Evolutionary conservation across 2,888 invertebrate species (phyloP).

Genomic region (Ormyrus nitidulus): DNA sequence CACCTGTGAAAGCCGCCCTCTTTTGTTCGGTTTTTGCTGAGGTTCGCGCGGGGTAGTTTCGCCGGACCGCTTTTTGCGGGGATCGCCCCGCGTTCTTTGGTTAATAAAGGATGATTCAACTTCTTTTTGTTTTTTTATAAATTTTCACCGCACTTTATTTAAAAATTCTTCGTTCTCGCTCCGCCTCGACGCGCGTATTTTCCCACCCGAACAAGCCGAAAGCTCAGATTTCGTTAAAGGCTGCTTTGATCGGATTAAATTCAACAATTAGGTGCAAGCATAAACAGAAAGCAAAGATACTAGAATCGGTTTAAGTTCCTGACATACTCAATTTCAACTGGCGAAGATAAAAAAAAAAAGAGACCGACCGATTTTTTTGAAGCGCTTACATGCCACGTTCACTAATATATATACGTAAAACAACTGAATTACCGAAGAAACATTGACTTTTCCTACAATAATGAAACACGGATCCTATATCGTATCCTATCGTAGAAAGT

Average conservation of each 20-base stretch:
- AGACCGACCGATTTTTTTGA: constrained; percentile 15
- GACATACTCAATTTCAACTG: constrained; percentile 15
- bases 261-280: constrained; percentile 4
- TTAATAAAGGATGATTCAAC: too few species aligned
- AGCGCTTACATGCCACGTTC: not conserved
- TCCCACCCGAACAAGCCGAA: not conserved
- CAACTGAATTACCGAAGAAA: constrained; percentile 13
- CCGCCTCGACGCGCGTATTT: not conserved
- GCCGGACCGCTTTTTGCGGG: too few species aligned
- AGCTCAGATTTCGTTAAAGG: constrained; percentile 22
- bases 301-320: constrained; percentile 56
- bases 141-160: not conserved
- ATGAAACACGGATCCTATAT: constrained; percentile 35
- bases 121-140: too few species aligned
- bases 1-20: too few species aligned
- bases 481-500: not conserved
- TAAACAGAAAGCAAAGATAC: constrained; percentile 34
- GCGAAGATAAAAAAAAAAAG: not conserved
- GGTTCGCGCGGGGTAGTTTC: too few species aligned
- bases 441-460: constrained; percentile 34
- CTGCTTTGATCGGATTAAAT: constrained; percentile 26
- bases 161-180: constrained; percentile 19
- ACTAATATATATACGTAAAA: constrained; percentile 2
- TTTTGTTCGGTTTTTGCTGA: too few species aligned
- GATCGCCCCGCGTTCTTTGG: not conserved